Conservation (phyloP, 2,113 vertebrate genomes). For the Petromus typicus region DNA sequence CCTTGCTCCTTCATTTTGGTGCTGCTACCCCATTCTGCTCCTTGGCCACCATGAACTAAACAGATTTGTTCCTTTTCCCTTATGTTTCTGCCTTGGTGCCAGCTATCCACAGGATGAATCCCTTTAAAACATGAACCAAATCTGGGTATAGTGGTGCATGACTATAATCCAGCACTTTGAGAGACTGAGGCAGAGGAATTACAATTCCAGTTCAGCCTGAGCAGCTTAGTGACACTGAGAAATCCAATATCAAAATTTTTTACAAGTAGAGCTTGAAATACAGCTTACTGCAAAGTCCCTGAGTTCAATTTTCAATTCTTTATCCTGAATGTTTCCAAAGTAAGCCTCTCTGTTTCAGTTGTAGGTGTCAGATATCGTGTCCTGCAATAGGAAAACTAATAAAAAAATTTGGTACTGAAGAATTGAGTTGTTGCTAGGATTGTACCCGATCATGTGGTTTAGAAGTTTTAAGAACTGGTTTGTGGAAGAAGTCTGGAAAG, state of each 20-base stretch:
- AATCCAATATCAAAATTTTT: neutral
- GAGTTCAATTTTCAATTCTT: neutral
- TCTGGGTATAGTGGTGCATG: neutral
- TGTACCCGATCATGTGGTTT: neutral
- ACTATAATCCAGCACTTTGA: neutral
- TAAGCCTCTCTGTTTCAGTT: neutral
- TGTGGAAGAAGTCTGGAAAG: neutral
- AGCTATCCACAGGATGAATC: neutral
- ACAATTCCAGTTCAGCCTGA: neutral
- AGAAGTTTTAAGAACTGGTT: neutral
- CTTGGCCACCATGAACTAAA: neutral
- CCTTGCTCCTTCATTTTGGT: neutral
- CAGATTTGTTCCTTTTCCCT: neutral
- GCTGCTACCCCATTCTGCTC: neutral
- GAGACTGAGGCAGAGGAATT: neutral
- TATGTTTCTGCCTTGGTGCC: neutral
- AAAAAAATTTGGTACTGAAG: neutral
- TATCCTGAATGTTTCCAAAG: neutral
- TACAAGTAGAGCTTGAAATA: neutral
- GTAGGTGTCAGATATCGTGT: neutral
- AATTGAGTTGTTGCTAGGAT: neutral
- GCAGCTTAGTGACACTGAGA: neutral
- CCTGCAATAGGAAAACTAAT: neutral
- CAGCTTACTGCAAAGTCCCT: neutral
- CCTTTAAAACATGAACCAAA: neutral